Evolutionary conservation across 2,113 vertebrate genomes (phyloP), one percentile per base, ranked within the genome.

Genomic region (Excalfactoria chinensis): DNA sequence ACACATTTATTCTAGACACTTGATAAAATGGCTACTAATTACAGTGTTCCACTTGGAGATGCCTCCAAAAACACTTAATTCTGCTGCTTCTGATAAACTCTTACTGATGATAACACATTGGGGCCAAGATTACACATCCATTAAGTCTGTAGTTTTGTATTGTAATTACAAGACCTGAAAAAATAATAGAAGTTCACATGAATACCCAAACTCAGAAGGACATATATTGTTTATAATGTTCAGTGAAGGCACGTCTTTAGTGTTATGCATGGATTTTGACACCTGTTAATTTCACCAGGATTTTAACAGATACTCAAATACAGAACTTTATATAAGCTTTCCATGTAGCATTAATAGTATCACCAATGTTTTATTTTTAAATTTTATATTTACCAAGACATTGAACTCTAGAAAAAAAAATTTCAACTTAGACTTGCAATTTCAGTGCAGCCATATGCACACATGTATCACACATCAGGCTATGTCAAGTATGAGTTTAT

Each of bases 1-100:
- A 93, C 90, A 82, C 70, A 88, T 92, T 90, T 92, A 89, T 93
- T 90, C 34, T 34, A 74, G 84, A 82, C 51, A 70, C 25, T 78
- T 90, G 75, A 76, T 51, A 79, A 69, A 92, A 87, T 56, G 67
- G 55, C 81, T 94, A 62, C 62, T 93, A 84, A 93, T 92, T 96
- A 79, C 68, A 62, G n/a, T 72, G 26, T 75, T 95, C 94, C 63
- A 84, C 87, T 92, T 96, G 85, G 79, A 86, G 53, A 73, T 90
- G 51, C 41, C 62, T 96, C 80, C 70, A 59, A 96, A 95, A 95
- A 62, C 79, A 67, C 49, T 60, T 53, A 81, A 92, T 68, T 86
- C 30, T 84, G 66, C 87, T 89, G 88, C 59, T 94, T 86, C 88
- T 93, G 89, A 66, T 84, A 88, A 94, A 90, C 40, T 71, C 94